Conservation (phyloP, 2,888 invertebrate species). For the Kryphioiulus occultus region DNA sequence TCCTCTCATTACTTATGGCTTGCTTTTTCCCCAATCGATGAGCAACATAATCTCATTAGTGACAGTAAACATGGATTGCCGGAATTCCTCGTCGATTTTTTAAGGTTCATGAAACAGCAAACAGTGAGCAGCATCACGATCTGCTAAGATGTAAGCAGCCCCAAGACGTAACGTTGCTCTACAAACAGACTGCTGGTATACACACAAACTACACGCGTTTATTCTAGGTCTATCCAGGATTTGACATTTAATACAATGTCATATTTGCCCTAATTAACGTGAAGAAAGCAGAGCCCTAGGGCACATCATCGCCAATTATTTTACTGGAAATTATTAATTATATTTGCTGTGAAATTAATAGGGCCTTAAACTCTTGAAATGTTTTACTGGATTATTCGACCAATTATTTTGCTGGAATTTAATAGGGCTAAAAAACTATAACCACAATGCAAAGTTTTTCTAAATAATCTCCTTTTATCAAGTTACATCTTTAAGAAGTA, state of each 20-base stretch:
- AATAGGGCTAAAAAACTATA: too few species aligned
- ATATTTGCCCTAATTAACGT: background rate
- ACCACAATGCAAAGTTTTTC: too few species aligned
- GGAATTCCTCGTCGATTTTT: constrained; percentile 6
- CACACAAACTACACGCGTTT: background rate
- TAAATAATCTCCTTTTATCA: too few species aligned
- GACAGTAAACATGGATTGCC: constrained; percentile 1
- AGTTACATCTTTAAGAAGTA: too few species aligned
- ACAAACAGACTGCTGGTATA: background rate
- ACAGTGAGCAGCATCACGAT: background rate
- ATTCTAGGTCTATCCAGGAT: background rate
- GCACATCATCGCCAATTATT: too few species aligned
- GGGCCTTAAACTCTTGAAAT: too few species aligned
- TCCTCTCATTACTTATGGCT: background rate
- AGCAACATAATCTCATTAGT: constrained; percentile 10
- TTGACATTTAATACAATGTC: background rate
- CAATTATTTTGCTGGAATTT: too few species aligned
- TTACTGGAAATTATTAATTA: too few species aligned
- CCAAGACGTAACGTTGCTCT: background rate
- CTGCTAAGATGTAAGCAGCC: background rate
- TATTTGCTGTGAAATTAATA: too few species aligned
- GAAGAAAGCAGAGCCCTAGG: background rate
- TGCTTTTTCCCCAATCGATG: constrained; percentile 1
- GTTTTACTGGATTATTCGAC: too few species aligned
- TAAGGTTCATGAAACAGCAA: constrained; percentile 13